Conservation (phyloP, 2,113 vertebrate species). For the Elgaria multicarinata region DNA sequence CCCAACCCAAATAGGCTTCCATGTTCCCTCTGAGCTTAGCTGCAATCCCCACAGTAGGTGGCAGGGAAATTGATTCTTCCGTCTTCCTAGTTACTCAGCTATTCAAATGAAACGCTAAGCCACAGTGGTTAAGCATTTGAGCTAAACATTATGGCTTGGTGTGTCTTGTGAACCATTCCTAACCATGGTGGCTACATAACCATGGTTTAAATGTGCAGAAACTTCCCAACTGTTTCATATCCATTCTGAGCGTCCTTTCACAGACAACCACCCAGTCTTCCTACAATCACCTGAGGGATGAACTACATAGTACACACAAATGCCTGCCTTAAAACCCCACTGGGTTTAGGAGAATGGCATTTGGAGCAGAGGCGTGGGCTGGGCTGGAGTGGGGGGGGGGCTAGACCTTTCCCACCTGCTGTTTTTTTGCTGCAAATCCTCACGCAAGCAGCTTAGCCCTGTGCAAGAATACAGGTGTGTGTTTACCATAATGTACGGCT, state of each 20-base stretch:
- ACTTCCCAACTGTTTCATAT: background rate
- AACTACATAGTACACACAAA: background rate
- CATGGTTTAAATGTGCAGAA: background rate
- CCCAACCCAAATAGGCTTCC: too few relatives aligned
- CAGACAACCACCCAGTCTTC: background rate
- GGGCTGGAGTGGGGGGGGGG: too few relatives aligned
- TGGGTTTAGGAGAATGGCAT: background rate
- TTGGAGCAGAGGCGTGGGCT: background rate
- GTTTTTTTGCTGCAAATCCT: background rate
- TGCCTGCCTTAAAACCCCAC: background rate
- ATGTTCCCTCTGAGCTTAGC: too few relatives aligned
- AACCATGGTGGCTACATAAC: too few relatives aligned
- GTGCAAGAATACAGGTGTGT: background rate
- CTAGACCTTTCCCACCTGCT: background rate
- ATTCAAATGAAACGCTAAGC: too few relatives aligned
- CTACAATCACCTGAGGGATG: background rate
- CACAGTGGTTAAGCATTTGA: too few relatives aligned
- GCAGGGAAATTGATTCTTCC: too few relatives aligned
- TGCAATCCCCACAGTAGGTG: too few relatives aligned
- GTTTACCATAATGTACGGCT: background rate
- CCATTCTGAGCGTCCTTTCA: background rate
- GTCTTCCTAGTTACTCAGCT: too few relatives aligned
- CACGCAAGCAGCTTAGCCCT: background rate
- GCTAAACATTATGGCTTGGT: too few relatives aligned
- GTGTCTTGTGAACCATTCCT: too few relatives aligned